phyloP scores from a whole-genome alignment of 2,113 vertebrate species.

The Sapajus apella region DNA sequence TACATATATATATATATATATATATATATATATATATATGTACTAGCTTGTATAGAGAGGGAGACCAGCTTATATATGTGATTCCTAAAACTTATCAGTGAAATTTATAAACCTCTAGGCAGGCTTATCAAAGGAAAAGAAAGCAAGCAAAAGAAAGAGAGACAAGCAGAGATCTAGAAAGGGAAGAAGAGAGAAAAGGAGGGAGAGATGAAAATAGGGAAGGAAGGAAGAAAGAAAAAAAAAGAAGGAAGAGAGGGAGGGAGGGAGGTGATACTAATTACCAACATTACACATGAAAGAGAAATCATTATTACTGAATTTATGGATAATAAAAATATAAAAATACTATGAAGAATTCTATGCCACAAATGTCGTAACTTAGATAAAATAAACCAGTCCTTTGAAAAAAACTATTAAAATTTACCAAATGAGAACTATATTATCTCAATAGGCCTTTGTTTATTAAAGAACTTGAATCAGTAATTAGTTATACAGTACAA shows the following conservation, averaged over 20 bases:
- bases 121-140: not conserved
- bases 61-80: no score
- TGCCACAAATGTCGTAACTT: not conserved
- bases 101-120: not conserved
- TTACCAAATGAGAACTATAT: not conserved
- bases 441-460: not conserved
- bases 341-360: not conserved
- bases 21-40: no score
- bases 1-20: no score
- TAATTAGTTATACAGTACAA: not conserved
- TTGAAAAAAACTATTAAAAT: conserved; percentile 3
- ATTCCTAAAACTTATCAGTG: not conserved
- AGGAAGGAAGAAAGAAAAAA: no score
- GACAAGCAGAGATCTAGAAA: not conserved
- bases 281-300: not conserved
- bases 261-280: not conserved
- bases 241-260: fast-evolving
- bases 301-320: not conserved
- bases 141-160: not conserved
- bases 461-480: conserved; percentile 32
- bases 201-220: not conserved
- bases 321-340: not conserved
- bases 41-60: no score
- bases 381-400: not conserved
- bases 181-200: not conserved